phyloP scores from a whole-genome alignment of 2,113 vertebrate species.

The Aplodontia rufa region DNA sequence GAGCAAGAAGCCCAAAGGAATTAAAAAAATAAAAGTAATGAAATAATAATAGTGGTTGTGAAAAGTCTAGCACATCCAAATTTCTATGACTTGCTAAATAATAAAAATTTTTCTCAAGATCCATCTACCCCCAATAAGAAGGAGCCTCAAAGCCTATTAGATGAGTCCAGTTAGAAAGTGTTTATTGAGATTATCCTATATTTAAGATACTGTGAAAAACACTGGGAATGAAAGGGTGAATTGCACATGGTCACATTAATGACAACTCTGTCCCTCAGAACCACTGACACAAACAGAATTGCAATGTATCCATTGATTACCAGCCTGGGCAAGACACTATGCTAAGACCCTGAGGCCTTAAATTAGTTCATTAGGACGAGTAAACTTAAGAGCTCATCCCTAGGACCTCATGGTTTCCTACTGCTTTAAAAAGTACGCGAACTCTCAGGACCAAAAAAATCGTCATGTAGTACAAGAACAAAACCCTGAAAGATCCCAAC shows the following conservation, averaged over 20 bases:
- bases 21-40: conserved; percentile 52
- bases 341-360: background rate
- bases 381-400: background rate
- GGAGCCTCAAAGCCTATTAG: background rate
- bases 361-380: background rate
- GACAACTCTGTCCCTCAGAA: background rate
- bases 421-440: background rate
- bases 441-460: background rate
- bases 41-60: conserved; percentile 51
- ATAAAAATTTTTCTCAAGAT: conserved; percentile 52
- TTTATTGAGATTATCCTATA: background rate
- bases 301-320: background rate
- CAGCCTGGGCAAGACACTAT: background rate
- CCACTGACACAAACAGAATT: background rate
- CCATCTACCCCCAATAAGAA: conserved; percentile 2
- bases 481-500: background rate
- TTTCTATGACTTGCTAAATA: conserved; percentile 44
- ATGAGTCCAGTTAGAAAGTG: background rate
- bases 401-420: background rate
- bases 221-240: background rate
- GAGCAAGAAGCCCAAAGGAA: conserved; percentile 58
- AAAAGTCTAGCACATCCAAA: conserved; percentile 55
- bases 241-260: no score
- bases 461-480: background rate
- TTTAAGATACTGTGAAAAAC: background rate